Base-by-base conservation (phyloP, 92 coral and sea anemone genomes). In the Isaurus tuberculatus region DNA sequence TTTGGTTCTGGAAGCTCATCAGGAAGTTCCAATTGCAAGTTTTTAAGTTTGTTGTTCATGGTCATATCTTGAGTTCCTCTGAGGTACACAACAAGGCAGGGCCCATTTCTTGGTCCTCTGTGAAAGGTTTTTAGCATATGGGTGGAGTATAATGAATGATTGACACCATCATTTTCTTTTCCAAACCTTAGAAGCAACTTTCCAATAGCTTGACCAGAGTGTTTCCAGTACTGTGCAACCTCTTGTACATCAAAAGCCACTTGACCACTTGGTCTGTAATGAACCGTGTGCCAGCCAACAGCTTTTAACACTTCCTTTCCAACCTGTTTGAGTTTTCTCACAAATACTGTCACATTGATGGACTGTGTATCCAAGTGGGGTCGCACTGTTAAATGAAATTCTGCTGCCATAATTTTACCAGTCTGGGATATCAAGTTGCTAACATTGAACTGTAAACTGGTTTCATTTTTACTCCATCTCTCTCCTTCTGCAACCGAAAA, bases 261-360 rank as follows among this genome's bases (percentile, higher is more conserved):
- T 5, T 29, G 20, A 5, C 63, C 79, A 73, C 28, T 26, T 27
- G 64, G 64, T 1, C 14, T 73, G 8, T 7, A 16, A 43, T 10
- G 79, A 6, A 73, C 22, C 0, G 46, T 37, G 2, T 26, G 40
- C 79, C 79, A 73, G n/a, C 79, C 79, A 11, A 73, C 25, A 7
- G 28, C 30, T 9, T 36, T n/a, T 25, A 73, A 29, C 10, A 73
- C 1, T 14, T 48, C 32, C 46, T 55, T 33, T 73, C 23, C 27
- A 13, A 16, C 27, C 51, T 8, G 64, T 11, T 25, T 29, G 14
- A 11, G 6, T 29, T 30, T 73, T 30, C 6, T 51, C 2, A 49
- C 14, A 73, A 48, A 73, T 30, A 73, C 16, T 6, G 79, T 73
- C 19, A 73, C 37, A 31, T 73, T 73, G 36, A 73, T 28, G 40